Percentiles rank a stretch among this genome's conserved stretches.
Evolutionary conservation across 2,797 vertebrate genomes (phyloP).

Genomic region (Salmo trutta): DNA sequence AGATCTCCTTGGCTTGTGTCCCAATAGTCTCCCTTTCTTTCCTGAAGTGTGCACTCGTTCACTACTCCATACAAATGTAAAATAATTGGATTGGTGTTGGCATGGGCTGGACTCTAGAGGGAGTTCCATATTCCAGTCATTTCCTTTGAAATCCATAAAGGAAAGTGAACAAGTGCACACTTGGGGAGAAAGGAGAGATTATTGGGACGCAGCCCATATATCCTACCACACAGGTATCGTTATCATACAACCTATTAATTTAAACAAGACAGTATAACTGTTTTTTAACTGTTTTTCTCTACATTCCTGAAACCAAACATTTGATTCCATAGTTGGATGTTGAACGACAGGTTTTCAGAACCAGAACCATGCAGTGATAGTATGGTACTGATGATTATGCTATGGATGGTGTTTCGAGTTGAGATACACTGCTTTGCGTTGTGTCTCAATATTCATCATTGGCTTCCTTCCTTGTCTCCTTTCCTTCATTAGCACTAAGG

Average conservation of each 20-base stretch:
- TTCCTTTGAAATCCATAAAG: neutral
- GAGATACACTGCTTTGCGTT: neutral
- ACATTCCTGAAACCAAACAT: constrained; percentile 22
- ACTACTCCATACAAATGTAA: neutral
- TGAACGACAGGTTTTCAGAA: constrained; percentile 15
- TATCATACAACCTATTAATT: constrained; percentile 26
- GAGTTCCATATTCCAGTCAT: neutral
- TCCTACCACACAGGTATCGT: constrained; percentile 9
- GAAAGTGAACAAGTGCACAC: neutral
- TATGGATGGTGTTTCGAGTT: neutral
- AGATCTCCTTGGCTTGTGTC: neutral
- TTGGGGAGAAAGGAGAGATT: neutral
- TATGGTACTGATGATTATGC: neutral
- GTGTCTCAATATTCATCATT: neutral
- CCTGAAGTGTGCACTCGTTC: neutral
- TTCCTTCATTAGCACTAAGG: neutral
- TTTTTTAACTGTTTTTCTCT: neutral
- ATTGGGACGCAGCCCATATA: neutral
- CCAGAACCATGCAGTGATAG: constrained; percentile 29
- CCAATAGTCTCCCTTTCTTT: neutral
- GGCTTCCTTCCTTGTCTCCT: neutral
- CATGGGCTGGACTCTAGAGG: neutral
- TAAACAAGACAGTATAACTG: constrained; percentile 15
- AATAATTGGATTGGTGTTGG: neutral
- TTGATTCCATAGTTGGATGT: constrained; percentile 7